Evolutionary conservation across 2,113 vertebrate genomes (phyloP).

Genomic region (Stigmatopora nigra): DNA sequence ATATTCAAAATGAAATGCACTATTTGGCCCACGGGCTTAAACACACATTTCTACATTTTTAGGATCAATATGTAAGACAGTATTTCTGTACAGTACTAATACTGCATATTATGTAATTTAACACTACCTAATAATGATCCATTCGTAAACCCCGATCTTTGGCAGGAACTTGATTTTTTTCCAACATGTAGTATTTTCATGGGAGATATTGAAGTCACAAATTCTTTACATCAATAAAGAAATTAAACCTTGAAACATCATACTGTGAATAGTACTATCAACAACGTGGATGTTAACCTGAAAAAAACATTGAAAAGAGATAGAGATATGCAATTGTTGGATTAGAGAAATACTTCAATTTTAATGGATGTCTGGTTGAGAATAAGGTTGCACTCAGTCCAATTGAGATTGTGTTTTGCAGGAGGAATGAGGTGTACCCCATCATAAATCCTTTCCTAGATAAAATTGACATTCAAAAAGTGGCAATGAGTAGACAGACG

Average conservation of each 20-base stretch:
- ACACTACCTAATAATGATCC: slow-evolving; percentile 35
- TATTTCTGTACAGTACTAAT: neutral
- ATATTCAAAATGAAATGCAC: slow-evolving; percentile 31
- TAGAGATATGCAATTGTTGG: slow-evolving; percentile 57
- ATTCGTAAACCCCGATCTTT: neutral
- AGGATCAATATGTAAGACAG: neutral
- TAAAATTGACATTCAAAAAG: slow-evolving; percentile 59
- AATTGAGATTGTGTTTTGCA: slow-evolving; percentile 59
- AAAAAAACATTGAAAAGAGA: slow-evolving; percentile 43
- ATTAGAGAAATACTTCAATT: slow-evolving; percentile 64
- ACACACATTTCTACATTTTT: neutral
- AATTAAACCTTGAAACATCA: slow-evolving; percentile 47
- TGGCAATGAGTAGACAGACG: slow-evolving; percentile 50
- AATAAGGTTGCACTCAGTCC: slow-evolving; percentile 57
- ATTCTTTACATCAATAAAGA: slow-evolving; percentile 36
- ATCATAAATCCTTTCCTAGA: slow-evolving; percentile 57
- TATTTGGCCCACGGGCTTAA: slow-evolving; percentile 25
- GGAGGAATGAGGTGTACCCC: slow-evolving; percentile 51
- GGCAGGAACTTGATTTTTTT: slow-evolving; percentile 15
- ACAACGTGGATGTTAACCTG: slow-evolving; percentile 32
- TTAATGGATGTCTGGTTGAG: slow-evolving; percentile 61
- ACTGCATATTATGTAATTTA: slow-evolving; percentile 32
- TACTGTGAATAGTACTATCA: slow-evolving; percentile 43
- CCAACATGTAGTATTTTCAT: slow-evolving; percentile 19
- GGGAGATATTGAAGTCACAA: no score